A percentile compares a stretch with the other conserved stretches of the same genome.
Conservation (phyloP, 64 coral and sea anemone species). For the Anthopleura sola region DNA sequence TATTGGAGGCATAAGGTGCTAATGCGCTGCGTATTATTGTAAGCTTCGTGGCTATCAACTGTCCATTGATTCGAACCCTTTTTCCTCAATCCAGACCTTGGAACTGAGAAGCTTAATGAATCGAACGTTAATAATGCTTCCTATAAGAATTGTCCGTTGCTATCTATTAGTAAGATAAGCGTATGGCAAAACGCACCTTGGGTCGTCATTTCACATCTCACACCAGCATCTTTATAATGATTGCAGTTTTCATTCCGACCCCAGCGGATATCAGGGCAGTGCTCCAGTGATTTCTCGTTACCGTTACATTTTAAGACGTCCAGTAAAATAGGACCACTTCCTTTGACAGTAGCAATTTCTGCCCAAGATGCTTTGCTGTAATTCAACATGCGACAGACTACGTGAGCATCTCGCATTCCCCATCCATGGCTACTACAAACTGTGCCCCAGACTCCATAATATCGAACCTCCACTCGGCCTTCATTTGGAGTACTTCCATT, state of each 20-base stretch:
- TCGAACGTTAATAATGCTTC: no score
- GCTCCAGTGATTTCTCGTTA: not conserved
- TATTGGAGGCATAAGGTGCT: no score
- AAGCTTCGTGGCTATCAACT: no score
- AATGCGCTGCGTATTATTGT: no score
- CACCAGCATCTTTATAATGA: not conserved
- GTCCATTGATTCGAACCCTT: no score
- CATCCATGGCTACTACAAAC: not conserved
- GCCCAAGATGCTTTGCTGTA: not conserved
- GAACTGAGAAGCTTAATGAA: no score
- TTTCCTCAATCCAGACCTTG: no score
- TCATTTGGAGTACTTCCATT: not conserved
- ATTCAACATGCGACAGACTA: not conserved
- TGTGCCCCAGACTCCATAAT: not conserved
- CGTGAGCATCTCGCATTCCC: conserved; percentile 4
- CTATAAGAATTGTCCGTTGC: no score
- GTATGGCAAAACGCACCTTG: not conserved
- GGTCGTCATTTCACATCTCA: not conserved
- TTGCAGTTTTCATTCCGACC: not conserved
- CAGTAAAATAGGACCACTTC: not conserved
- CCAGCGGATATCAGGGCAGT: not conserved
- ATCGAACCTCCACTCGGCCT: not conserved
- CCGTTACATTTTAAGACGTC: not conserved
- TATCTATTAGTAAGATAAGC: not conserved
- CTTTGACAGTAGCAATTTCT: not conserved